These are phyloP conservation scores for Calosoma granatense DNA, from an alignment of 1,140 invertebrate genomes.

Conservation along the genomic window DNA sequence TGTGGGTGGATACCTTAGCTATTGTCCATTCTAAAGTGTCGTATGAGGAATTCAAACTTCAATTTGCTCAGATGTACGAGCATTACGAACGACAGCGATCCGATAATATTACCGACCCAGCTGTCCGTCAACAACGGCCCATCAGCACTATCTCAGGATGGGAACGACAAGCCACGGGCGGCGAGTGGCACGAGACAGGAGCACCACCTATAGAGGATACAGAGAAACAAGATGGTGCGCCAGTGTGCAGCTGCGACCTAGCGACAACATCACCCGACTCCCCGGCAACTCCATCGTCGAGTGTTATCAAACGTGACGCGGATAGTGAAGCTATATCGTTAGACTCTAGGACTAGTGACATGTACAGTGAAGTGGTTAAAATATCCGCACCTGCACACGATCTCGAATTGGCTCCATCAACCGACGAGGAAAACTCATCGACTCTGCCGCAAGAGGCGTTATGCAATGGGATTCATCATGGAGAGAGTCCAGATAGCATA, in stretches of 20 bases:
- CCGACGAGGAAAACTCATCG: not conserved
- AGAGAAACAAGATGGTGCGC: conserved; percentile 32
- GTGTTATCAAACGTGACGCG: conserved; percentile 35
- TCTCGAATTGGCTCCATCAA: not conserved
- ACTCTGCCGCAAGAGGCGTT: conserved; percentile 17
- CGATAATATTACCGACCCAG: conserved; percentile 89
- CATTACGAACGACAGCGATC: conserved; percentile 89
- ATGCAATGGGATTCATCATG: conserved; percentile 31
- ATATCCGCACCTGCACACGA: conserved; percentile 12
- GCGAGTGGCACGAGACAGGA: conserved; percentile 32
- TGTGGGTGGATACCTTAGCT: conserved; percentile 98
- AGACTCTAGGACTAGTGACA: conserved; percentile 41
- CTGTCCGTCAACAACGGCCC: conserved; percentile 80
- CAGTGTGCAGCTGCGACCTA: conserved; percentile 44
- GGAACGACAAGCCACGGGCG: conserved; percentile 50
- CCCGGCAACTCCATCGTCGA: conserved; percentile 43
- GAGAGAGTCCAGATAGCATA: conserved; percentile 28
- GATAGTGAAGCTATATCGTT: conserved; percentile 41
- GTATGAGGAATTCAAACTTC: conserved; percentile 93
- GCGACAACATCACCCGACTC: conserved; percentile 39
- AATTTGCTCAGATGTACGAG: conserved; percentile 95
- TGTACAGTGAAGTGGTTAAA: conserved; percentile 39
- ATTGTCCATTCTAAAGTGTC: conserved; percentile 99
- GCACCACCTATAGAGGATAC: conserved; percentile 28
- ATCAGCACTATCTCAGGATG: conserved; percentile 94